Base-by-base conservation (phyloP, 2,113 vertebrate genomes). In the Pimephales promelas region DNA sequence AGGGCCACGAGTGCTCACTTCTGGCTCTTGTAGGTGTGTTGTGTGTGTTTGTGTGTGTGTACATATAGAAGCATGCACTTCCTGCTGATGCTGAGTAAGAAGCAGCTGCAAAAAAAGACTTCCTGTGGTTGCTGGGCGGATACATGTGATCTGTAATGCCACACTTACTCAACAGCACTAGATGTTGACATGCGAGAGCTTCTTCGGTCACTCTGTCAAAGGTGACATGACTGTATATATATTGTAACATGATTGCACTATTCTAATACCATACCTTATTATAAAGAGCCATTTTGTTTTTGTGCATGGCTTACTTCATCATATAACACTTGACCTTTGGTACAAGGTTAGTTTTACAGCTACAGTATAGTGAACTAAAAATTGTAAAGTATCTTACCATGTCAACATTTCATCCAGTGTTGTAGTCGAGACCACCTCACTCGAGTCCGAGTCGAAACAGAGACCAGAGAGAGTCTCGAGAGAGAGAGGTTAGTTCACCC, bases 111-210 rank as follows among this genome's bases (percentile, higher is more conserved):
- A 36, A 36, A 40, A 64, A 59, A 64, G 20, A 87, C 90, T 94
- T 94, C 94, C 93, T 92, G 92, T 94, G 85, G 86, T n/a, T 83
- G 62, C 47, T 83, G 83, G 45, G 28, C 73, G 62, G 83, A 47
- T 73, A 20, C 68, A 34, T 59, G 18, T 24, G 61, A 73, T 73
- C 24, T 47, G 77, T 31, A 49, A 66, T 49, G 20, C 2, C 20
- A 18, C 18, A 2, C 56, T 81, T 81, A 70, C 62, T 24, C 79
- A 70, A 52, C 11, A 79, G 16, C 78, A 31, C 16, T 66, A 3
- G 59, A 79, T 66, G 43, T n/a, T 79, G 78, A 81, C 43, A 81
- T 40, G 10, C 49, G 6, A 54, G 45, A 18, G 47, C 14, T 54
- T 70, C 0, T 52, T 68, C 28, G 62, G 79, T 70, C 28, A 81